Evolutionary conservation across 2,888 invertebrate genomes (phyloP).

Genomic region (Orthosia gothica): DNA sequence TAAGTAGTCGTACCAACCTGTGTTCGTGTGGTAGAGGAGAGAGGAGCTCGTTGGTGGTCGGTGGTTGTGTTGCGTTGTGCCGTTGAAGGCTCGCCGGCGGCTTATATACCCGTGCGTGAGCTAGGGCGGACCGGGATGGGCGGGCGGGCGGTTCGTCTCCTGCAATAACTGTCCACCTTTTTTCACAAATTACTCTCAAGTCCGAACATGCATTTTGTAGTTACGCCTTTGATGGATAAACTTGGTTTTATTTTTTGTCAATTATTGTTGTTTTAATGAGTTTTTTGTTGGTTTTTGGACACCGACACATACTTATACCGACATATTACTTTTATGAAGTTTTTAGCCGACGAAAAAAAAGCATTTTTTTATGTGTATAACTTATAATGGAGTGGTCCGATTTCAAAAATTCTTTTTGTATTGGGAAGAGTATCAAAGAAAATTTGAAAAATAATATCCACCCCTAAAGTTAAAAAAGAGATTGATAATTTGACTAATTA

Average conservation of each 20-base stretch:
- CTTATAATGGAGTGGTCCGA: no score
- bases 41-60: constrained; percentile 74
- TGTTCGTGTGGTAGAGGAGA: constrained; percentile 66
- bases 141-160: constrained; percentile 60
- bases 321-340: neutral
- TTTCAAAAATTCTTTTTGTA: no score
- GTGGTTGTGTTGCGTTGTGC: constrained; percentile 81
- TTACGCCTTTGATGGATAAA: neutral
- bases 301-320: no score
- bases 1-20: constrained; percentile 73
- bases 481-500: no score
- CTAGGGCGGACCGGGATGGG: constrained; percentile 65
- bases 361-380: no score
- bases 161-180: constrained; percentile 60
- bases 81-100: constrained; percentile 71
- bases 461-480: no score
- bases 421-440: no score
- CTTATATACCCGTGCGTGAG: constrained; percentile 81
- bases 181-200: constrained; percentile 35
- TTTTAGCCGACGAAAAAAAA: no score
- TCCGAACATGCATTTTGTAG: constrained; percentile 31
- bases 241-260: neutral
- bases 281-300: no score
- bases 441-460: no score
- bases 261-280: neutral